Evolutionary conservation across 2,888 invertebrate genomes (phyloP).

Genomic region (Lutraria lutraria): DNA sequence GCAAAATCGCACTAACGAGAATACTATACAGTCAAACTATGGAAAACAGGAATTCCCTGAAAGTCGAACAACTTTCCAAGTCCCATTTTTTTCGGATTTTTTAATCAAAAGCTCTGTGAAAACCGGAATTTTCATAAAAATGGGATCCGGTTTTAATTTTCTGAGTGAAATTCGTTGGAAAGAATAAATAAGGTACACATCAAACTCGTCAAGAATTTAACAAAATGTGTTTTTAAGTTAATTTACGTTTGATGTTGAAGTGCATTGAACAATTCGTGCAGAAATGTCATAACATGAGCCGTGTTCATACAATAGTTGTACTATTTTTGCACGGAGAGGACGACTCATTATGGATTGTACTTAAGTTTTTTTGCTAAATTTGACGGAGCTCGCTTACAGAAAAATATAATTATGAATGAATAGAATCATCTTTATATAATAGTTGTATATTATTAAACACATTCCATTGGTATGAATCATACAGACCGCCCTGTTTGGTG

Average conservation of each 20-base stretch:
- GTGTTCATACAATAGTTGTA: too few relatives aligned
- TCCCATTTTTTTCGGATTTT: too few relatives aligned
- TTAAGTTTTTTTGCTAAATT: not conserved
- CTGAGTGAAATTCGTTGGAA: not conserved
- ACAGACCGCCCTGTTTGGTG: not conserved
- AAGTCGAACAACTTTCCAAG: too few relatives aligned
- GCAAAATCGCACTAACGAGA: too few relatives aligned
- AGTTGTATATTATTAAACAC: slow-evolving; percentile 28
- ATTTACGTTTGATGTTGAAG: not conserved
- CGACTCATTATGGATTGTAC: not conserved
- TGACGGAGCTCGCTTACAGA: slow-evolving; percentile 26
- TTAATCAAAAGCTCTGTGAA: too few relatives aligned
- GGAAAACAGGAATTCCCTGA: too few relatives aligned
- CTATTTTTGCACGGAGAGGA: too few relatives aligned
- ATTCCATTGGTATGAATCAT: slow-evolving; percentile 28
- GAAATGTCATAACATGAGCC: too few relatives aligned
- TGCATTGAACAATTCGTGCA: too few relatives aligned
- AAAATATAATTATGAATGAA: slow-evolving; percentile 11
- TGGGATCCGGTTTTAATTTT: too few relatives aligned
- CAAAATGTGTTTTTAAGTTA: not conserved
- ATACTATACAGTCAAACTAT: too few relatives aligned
- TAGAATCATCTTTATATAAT: slow-evolving; percentile 18
- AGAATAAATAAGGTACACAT: not conserved
- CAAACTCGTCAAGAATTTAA: not conserved
- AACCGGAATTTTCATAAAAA: too few relatives aligned